phyloP scores from a whole-genome alignment of 2,888 invertebrate species.

The Stegana nigrithorax region DNA sequence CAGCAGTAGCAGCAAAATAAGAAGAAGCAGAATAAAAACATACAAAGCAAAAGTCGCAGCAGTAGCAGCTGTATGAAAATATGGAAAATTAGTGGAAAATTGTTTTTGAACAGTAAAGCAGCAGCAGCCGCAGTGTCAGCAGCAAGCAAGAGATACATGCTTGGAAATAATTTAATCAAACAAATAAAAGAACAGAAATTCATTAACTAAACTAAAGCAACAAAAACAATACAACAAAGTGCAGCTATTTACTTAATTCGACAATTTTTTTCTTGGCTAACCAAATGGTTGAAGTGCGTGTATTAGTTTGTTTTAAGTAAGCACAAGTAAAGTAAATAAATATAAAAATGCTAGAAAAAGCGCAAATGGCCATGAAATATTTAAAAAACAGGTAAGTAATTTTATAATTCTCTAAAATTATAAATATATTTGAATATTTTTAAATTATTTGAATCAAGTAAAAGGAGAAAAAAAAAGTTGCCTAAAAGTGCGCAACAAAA shows the following conservation, averaged over 20 bases:
- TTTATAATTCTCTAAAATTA: no score
- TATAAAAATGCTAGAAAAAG: neutral
- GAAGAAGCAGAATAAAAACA: slow-evolving; percentile 33
- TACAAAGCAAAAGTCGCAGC: neutral
- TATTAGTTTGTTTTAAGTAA: no score
- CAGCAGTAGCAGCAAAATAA: neutral
- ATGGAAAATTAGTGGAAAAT: slow-evolving; percentile 30
- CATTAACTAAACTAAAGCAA: neutral
- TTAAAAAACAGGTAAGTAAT: no score
- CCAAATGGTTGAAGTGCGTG: no score
- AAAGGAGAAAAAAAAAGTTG: no score
- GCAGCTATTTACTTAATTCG: no score
- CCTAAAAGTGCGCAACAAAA: slow-evolving; percentile 8
- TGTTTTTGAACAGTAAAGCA: neutral
- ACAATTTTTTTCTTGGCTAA: no score
- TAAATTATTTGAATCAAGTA: no score
- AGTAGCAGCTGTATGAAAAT: slow-evolving; percentile 9
- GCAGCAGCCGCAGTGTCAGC: slow-evolving; percentile 2
- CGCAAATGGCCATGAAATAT: no score
- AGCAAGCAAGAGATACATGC: neutral
- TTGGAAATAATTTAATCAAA: neutral
- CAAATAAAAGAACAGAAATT: neutral
- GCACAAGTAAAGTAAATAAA: no score
- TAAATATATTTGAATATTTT: no score
- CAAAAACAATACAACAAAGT: no score